Conservation (phyloP, 2,888 invertebrate species). For the Argyresthia albistria region DNA sequence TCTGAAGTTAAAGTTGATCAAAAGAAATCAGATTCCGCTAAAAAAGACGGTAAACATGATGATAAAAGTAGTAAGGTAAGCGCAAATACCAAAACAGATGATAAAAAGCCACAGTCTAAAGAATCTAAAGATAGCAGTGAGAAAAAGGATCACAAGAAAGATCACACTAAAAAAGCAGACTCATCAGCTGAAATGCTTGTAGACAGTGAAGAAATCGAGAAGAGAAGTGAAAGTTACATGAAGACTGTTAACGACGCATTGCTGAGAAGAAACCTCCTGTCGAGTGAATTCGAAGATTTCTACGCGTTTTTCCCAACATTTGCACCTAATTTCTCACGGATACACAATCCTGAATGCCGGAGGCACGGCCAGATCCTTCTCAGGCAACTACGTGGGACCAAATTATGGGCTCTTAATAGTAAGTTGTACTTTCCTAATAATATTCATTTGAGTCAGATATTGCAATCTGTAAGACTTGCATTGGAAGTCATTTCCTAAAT, state of each 20-base stretch:
- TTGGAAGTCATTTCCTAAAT: too few species aligned
- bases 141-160: slow-evolving; percentile 7
- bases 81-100: slow-evolving; percentile 11
- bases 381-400: slow-evolving; percentile 77
- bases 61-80: slow-evolving; percentile 11
- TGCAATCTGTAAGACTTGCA: not conserved
- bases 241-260: slow-evolving; percentile 51
- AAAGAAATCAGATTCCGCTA: slow-evolving; percentile 1
- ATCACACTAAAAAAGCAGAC: slow-evolving; percentile 15
- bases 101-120: slow-evolving; percentile 11
- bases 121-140: not conserved
- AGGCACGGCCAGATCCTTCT: slow-evolving; percentile 79
- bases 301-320: slow-evolving; percentile 78
- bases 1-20: slow-evolving; percentile 12
- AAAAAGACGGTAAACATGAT: slow-evolving; percentile 6
- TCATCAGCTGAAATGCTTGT: slow-evolving; percentile 20
- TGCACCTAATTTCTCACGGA: slow-evolving; percentile 77
- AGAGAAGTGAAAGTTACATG: slow-evolving; percentile 29
- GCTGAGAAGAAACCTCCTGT: slow-evolving; percentile 49
- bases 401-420: slow-evolving; percentile 83
- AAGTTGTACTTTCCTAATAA: slow-evolving; percentile 36
- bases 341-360: slow-evolving; percentile 76
- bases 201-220: slow-evolving; percentile 17
- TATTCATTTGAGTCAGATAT: slow-evolving; percentile 1
- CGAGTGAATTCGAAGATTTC: slow-evolving; percentile 74